Conservation (phyloP, 2,797 vertebrate genomes). For the Megalops cyprinoides region DNA sequence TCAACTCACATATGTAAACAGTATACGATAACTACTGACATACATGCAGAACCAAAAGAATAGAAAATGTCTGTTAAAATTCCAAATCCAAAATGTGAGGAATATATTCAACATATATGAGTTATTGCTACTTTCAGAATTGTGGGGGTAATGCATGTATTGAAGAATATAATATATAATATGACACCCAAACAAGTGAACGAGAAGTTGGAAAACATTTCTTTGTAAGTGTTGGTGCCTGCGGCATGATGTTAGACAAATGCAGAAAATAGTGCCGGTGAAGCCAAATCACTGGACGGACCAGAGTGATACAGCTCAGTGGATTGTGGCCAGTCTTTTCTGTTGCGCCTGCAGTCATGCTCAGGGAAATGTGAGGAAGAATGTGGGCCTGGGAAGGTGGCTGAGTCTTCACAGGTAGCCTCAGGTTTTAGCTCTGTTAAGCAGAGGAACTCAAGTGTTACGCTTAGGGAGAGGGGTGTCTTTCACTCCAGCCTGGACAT, state of each 20-base stretch:
- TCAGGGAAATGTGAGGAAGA: neutral
- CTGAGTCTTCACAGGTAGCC: neutral
- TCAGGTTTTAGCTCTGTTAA: neutral
- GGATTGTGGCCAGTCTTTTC: neutral
- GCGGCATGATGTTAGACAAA: neutral
- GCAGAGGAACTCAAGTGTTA: neutral
- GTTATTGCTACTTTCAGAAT: neutral
- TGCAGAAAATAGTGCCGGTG: neutral
- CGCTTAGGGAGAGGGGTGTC: neutral
- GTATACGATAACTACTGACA: neutral
- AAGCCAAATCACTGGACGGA: neutral
- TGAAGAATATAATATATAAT: neutral
- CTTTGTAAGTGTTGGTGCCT: neutral
- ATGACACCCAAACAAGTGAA: neutral
- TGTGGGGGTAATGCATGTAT: neutral
- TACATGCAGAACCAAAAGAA: neutral
- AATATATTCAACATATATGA: neutral
- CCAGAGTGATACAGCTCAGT: too few species aligned
- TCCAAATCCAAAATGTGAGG: neutral
- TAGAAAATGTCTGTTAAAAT: neutral
- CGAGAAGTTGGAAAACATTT: neutral
- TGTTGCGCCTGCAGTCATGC: too few species aligned
- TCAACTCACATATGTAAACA: neutral
- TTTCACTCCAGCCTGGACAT: conserved; percentile 31
- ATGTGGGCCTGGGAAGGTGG: neutral